Conservation (phyloP, 2,888 invertebrate genomes). For the Nomada goodeniana region DNA sequence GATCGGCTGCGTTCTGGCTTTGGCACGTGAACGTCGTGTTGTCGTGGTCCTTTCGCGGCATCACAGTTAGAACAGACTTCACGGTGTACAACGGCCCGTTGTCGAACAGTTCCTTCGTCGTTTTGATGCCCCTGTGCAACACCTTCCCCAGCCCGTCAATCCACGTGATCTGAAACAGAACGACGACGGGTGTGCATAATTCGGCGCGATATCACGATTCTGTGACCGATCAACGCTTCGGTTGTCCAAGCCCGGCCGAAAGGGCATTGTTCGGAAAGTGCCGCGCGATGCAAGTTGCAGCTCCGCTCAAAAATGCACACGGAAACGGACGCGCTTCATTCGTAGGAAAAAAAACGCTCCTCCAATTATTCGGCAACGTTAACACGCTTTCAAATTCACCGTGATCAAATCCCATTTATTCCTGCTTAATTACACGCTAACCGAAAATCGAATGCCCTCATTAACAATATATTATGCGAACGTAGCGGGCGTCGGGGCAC, state of each 20-base stretch:
- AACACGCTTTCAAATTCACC: not conserved
- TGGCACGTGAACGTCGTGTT: constrained; percentile 96
- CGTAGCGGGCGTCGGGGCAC: not conserved
- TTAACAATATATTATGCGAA: not conserved
- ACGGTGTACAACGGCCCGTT: constrained; percentile 94
- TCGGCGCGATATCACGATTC: not conserved
- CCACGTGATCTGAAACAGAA: constrained; percentile 91
- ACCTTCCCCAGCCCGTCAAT: constrained; percentile 95
- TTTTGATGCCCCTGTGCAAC: constrained; percentile 91
- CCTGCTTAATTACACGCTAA: not conserved
- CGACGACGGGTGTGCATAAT: constrained; percentile 15
- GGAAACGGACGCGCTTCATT: not conserved
- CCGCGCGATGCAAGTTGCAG: not conserved
- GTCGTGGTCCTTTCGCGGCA: constrained; percentile 94
- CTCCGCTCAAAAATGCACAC: not conserved
- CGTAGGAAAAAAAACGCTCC: not conserved
- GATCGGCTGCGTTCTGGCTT: constrained; percentile 96
- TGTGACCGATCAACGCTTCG: not conserved
- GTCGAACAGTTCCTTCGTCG: constrained; percentile 90
- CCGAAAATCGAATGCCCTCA: not conserved
- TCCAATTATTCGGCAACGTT: not conserved
- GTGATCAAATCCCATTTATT: not conserved
- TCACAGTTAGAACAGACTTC: constrained; percentile 92
- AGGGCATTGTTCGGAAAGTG: not conserved
- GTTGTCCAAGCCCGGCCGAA: not conserved